Conservation (phyloP, 2,888 invertebrate genomes). For the Amphipyra berbera region DNA sequence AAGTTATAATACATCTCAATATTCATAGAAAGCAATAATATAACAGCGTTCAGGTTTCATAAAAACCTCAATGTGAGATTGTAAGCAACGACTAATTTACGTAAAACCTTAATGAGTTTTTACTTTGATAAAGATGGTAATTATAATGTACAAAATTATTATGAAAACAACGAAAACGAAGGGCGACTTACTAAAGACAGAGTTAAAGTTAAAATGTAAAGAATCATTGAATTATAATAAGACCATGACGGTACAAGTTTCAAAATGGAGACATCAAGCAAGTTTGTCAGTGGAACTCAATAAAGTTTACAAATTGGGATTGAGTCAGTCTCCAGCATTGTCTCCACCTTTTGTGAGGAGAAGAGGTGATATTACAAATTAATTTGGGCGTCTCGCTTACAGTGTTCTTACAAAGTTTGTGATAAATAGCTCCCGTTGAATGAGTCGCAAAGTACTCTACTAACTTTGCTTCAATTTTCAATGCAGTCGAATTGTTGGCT, state of each 20-base stretch:
- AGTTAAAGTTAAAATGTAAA: constrained; percentile 5
- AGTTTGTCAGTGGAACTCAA: constrained; percentile 30
- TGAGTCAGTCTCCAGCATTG: constrained; percentile 36
- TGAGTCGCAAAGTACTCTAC: constrained; percentile 17
- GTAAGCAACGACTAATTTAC: neutral
- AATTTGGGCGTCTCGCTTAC: constrained; percentile 47
- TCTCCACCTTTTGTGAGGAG: constrained; percentile 42
- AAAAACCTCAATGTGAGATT: neutral
- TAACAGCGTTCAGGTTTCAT: neutral
- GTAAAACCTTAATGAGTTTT: constrained; percentile 10
- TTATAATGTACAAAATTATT: constrained; percentile 1
- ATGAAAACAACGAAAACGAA: neutral
- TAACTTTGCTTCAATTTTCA: constrained; percentile 27
- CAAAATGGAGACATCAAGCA: constrained; percentile 18
- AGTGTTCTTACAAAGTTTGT: constrained; percentile 48
- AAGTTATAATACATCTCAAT: neutral
- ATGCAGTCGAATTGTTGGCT: constrained; percentile 24
- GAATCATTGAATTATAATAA: constrained; percentile 12
- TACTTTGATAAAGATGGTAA: constrained; percentile 2
- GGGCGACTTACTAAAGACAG: neutral
- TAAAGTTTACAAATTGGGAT: constrained; percentile 47
- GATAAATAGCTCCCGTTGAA: constrained; percentile 50
- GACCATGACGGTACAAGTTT: constrained; percentile 25
- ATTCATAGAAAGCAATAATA: neutral
- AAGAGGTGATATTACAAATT: constrained; percentile 53